Conservation (phyloP, 2,888 invertebrate genomes). For the Branchellion lobata region DNA sequence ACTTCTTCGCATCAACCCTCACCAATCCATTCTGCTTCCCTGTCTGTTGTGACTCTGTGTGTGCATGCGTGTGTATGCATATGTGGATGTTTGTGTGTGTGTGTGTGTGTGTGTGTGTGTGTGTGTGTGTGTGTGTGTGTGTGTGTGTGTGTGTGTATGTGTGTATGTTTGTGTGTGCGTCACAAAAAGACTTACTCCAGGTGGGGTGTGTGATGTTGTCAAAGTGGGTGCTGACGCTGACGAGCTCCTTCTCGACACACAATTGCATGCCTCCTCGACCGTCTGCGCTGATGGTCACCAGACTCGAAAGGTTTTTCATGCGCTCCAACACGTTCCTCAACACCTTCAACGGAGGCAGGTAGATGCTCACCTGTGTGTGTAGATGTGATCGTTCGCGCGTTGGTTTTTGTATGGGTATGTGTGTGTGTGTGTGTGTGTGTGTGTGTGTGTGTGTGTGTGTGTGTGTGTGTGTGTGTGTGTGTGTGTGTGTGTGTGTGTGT, state of each 20-base stretch:
- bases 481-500: not conserved
- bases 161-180: not conserved
- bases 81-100: not conserved
- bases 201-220: conserved; percentile 56
- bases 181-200: conserved; percentile 54
- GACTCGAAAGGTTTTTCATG: conserved; percentile 58
- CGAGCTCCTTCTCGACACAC: conserved; percentile 71
- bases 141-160: not conserved
- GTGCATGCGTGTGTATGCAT: conserved; percentile 67
- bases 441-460: conserved; percentile 18
- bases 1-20: conserved; percentile 75
- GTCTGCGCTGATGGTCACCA: conserved; percentile 63
- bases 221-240: not conserved
- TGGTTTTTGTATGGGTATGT: not conserved
- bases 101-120: conserved; percentile 7
- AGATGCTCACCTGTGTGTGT: conserved; percentile 67
- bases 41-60: conserved; percentile 58
- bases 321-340: conserved; percentile 67
- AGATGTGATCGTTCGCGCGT: not conserved
- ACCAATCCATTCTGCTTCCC: not conserved
- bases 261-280: conserved; percentile 68
- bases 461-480: conserved; percentile 8
- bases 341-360: conserved; percentile 76
- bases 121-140: conserved; percentile 26
- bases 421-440: conserved; percentile 18